Base-by-base conservation (phyloP, 2,797 vertebrate species). In the Schizothorax lantsangensis region DNA sequence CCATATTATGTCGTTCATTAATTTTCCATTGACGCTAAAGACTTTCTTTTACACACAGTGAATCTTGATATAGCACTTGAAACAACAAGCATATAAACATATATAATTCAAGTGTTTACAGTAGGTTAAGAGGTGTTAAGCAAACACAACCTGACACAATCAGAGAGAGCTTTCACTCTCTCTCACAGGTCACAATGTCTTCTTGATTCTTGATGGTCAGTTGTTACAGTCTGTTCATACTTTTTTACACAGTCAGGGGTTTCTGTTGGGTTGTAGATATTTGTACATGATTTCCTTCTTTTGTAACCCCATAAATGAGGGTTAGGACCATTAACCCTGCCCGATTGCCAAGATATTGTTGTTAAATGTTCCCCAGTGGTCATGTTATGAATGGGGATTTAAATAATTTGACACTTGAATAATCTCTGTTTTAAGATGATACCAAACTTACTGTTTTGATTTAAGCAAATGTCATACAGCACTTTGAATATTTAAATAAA, bases 181-280 rank as follows among this genome's bases (percentile, higher is more conserved):
- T 26, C 36, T 0, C 21, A 36, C 10, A 66, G 43, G 62, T 73
- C 26, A 49, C n/a, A 62, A 30, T 74, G 52, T 83, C 36, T 38
- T 84, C 40, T 36, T 75, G 45, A 68, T 43, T 85, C 45, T 36
- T 75, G 33, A 68, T 17, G 47, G 36, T 79, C 26, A 59, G 26
- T 57, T 38, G 5, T 66, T 49, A 52, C 57, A 66, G 73, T 83
- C 81, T 36, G 12, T 83, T 77, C 9, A 75, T 74, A 79, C 69
- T 85, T 79, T 75, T 85, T 85, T 85, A 85, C 75, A 79, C 59
- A 49, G 64, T 66, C n/a, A 49, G 62, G 10, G 62, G 33, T n/a
- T 57, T 83, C 81, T 62, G 38, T 79, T 85, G 59, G 66, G 73
- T 33, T 68, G 43, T 40, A 54, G 49, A 59, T 62, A 33, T 30